phyloP scores from a whole-genome alignment of 1,140 invertebrate genomes.

The Scaptomyza montana region DNA sequence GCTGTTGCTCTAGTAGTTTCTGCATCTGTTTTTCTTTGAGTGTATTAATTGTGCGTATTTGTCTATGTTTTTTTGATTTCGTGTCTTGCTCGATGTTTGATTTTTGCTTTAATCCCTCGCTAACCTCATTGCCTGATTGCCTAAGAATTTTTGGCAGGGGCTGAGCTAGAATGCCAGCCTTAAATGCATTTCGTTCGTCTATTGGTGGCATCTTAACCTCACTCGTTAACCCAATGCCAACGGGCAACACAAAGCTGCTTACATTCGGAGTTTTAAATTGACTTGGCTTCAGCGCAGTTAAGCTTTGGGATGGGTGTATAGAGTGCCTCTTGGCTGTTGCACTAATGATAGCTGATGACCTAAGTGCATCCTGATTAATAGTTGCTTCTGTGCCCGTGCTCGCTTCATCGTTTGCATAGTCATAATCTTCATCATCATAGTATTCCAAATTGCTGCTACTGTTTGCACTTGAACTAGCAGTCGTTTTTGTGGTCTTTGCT shows the following conservation, averaged over 20 bases:
- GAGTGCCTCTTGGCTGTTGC: constrained; percentile 38
- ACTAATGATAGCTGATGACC: neutral
- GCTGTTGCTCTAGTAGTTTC: neutral
- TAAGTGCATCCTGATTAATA: constrained; percentile 60
- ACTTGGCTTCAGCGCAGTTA: constrained; percentile 12
- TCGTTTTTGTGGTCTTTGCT: neutral
- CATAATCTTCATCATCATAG: constrained; percentile 64
- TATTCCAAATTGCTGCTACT: constrained; percentile 39
- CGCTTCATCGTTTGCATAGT: constrained; percentile 31
- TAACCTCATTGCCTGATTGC: constrained; percentile 34
- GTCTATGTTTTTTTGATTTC: constrained; percentile 3
- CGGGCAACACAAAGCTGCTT: constrained; percentile 41
- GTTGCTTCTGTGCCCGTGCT: constrained; percentile 15
- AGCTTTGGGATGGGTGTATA: constrained; percentile 3
- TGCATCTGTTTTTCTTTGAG: constrained; percentile 8
- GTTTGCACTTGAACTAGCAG: constrained; percentile 3
- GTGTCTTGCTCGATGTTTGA: constrained; percentile 34
- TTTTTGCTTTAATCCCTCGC: constrained; percentile 55
- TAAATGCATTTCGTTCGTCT: constrained; percentile 16
- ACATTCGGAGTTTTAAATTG: constrained; percentile 7
- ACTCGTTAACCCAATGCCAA: constrained; percentile 61
- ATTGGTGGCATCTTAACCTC: constrained; percentile 41
- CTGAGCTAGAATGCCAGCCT: constrained; percentile 31
- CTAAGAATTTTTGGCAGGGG: constrained; percentile 19
- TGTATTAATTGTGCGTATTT: constrained; percentile 11